Base-by-base conservation (phyloP, 2,888 invertebrate genomes). In the Nasonia oneida region DNA sequence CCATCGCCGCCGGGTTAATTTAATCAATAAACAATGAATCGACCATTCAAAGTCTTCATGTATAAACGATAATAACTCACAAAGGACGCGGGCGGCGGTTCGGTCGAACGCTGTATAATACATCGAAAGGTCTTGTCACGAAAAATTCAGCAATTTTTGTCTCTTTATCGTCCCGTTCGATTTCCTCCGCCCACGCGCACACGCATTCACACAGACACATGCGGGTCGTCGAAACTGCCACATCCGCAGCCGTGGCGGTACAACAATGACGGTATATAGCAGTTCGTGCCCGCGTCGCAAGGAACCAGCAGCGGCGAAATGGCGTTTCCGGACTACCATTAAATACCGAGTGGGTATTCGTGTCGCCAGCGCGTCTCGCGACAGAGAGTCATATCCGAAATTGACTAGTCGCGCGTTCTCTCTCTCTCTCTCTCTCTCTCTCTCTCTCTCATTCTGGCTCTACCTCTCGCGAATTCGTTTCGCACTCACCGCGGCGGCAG, bases 341-440 rank as follows among this genome's bases (percentile, higher is more conserved):
- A 67, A 67, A 67, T 73, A 42, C 73, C 39, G 73, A 39, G 73
- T 47, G 39, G 73, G n/a, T 42, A 73, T 73, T 73, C 73, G 73
- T 42, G 39, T 73, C 73, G 23, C 73, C 73, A 42, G 23, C 73
- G 73, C 18, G 71, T 42, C 73, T 67, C 73, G 73, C 33, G 39
- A 18, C 39, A 18, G 42, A 33, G 33, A n/a, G 73, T 37, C 71
- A 71, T 18, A 71, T 71, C n/a, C 42, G 73, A 73, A 73, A 73
- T 73, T 73, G 73, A 73, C 73, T 42, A 42, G 39, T 39, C 18
- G 37, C 70, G 33, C 29, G 29, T n/a, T 37, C 71, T 37, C 5
- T 37, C 10, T 71, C 71, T 71, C 71, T 70, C 12, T 37, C 71
- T 33, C 71, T 37, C 37, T 37, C 71, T 37, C 5, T 37, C 10